Evolutionary conservation across 2,888 invertebrate species (phyloP), one percentile per base, ranked within the genome.

Genomic region (Euclidia mi): DNA sequence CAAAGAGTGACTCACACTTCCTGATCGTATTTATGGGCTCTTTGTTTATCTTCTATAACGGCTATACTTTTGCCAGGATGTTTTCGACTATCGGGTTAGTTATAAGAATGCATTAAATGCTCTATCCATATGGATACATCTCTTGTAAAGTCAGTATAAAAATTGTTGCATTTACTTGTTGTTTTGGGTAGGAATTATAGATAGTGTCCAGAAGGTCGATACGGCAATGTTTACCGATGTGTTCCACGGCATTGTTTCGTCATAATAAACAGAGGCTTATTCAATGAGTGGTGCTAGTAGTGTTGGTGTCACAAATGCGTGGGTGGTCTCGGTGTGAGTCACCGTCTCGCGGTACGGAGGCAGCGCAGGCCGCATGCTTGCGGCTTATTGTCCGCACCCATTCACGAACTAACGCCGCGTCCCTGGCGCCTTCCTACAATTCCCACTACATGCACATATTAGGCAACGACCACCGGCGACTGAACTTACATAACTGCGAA

Each of bases 381-480:
- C 70, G 73, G 72, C 68, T 71, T 75, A 85, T 88, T 87, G 82
- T 87, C 73, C 76, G 79, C 79, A 76, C 78, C 82, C 85, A 90
- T 90, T 88, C 85, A 89, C 85, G 76, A 79, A 70, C 71, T 71
- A 52, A 62, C 59, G 56, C 42, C 60, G 51, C 49, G 66, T 57
- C 62, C 59, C 56, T 70, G 63, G 69, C 77, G 66, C 74, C 70
- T 76, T 69, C 73, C 64, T 67, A 25, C 20, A n/a, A n/a, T n/a
- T n/a, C n/a, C 1, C 7, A 71, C 68, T 64, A 65, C 77, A 74
- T 75, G 70, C 49, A 70, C 76, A 66, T 79, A 81, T 77, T 73
- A 67, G 76, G 71, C 68, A 71, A 74, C 69, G 65, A 67, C 75
- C 65, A 60, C 60, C 43, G 56, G 44, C 34, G 45, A 56, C 40